Evolutionary conservation across 2,888 invertebrate species (phyloP), one percentile per base, ranked within the genome.

Genomic region (Meandrusa payeni): DNA sequence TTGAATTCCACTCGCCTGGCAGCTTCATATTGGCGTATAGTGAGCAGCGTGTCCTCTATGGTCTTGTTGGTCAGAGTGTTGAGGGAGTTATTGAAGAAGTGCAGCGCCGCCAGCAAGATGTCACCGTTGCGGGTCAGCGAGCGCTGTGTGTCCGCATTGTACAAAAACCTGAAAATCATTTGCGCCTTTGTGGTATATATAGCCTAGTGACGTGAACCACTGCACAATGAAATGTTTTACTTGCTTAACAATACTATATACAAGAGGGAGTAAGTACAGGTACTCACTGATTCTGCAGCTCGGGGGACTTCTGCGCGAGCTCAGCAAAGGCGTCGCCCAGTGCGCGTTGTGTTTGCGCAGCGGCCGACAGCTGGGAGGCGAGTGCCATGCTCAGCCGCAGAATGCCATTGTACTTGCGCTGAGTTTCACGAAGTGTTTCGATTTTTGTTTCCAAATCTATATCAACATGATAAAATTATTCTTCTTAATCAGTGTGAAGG

Each of bases 61-160:
- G 98, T 99, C 88, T 98, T 98, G 87, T 97, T 95, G 81, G 97
- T 96, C 62, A 99, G 90, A 9, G 99, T 99, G 81, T 96, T 95
- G 39, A 99, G 94, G 15, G 97, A 95, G 34, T 96, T 97, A 65
- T 96, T 96, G 88, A 99, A 99, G 89, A 97, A 98, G 77, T 97
- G 97, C 61, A 99, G 90, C 52, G 98, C 98, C 48, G 95, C 95
- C 61, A 98, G 82, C 54, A 99, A 88, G 41, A 95, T 93, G 79
- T 98, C 98, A 3, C 98, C 98, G 80, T 98, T 98, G 78, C 96
- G 95, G 13, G 82, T 80, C 48, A 99, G 89, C 62, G 95, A 95
- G 61, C 96, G 92, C 88, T 99, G 98, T 41, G 97, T 97, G 87
- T 98, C 98, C 15, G 97, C 95, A 82, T 98, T 98, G 76, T 97